These are phyloP conservation scores for Rutilus rutilus DNA, from an alignment of 2,113 vertebrate genomes.

Conservation along the genomic window DNA sequence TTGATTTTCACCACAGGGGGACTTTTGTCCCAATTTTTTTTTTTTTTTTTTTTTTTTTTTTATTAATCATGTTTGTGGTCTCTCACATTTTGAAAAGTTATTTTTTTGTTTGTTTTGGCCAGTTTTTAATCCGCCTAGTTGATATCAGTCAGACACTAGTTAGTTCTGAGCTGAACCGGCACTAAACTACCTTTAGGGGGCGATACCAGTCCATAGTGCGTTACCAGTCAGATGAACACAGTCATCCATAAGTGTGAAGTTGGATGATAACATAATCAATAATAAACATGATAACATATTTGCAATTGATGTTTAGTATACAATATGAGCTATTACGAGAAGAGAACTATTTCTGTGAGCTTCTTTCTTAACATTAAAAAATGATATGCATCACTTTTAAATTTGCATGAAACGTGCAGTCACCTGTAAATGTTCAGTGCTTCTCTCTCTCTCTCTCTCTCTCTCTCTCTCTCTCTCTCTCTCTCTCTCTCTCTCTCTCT, in stretches of 20 bases:
- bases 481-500: background rate
- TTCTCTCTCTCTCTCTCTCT: background rate
- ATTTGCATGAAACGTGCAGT: background rate
- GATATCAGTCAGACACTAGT: background rate
- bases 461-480: background rate
- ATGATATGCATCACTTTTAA: background rate
- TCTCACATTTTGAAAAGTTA: too few species aligned
- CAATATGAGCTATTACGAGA: background rate
- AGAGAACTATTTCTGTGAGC: too few species aligned
- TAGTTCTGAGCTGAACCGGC: background rate
- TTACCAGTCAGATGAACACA: background rate
- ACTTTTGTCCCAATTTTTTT: too few species aligned
- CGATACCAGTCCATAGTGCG: background rate
- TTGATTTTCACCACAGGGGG: too few species aligned
- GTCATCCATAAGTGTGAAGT: background rate
- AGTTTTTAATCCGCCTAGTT: too few species aligned
- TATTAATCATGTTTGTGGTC: too few species aligned
- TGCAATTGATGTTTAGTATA: background rate
- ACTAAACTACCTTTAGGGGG: background rate
- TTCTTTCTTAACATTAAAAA: too few species aligned
- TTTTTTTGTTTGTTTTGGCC: too few species aligned
- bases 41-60: rapidly evolving
- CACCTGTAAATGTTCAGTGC: too few species aligned
- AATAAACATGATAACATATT: background rate
- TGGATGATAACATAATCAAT: background rate